Base-by-base conservation (phyloP, 1,140 invertebrate genomes). In the Drosophila subobscura region DNA sequence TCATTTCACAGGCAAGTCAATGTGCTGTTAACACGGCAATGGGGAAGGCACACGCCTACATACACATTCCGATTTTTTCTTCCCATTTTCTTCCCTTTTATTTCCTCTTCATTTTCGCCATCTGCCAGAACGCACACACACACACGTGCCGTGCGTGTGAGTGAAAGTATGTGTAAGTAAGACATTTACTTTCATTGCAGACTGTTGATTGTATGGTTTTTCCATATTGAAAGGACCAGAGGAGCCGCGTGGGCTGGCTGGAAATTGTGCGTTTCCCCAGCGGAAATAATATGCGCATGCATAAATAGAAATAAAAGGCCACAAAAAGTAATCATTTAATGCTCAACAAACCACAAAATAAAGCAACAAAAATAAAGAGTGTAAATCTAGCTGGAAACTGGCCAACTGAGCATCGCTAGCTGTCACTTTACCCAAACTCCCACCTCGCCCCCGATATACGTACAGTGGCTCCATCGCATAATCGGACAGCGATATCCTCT, bases 111-210 rank as follows among this genome's bases (percentile, higher is more conserved):
- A 49, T 55, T 65, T 64, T 58, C 51, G 59, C 42, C 72, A 56
- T 27, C 59, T 73, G 77, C 42, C 37, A 25, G 12, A 16, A 37
- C 44, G 41, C 50, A 47, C 61, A 68, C 27, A 41, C 33, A 46
- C 45, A 49, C 16, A 22, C 27, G 49, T 46, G 52, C 46, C 58
- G 5, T 46, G 33, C 37, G 41, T 29, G 37, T 58, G 44, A 55
- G 29, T 41, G 44, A 23, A 57, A 50, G 47, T 59, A 65, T 74
- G 61, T 78, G 68, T 76, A 72, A 78, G 75, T 88, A 77, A 88
- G 78, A 88, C 83, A 86, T 86, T 88, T 83, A 72, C 78, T 88
- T 86, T 86, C 81, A 86, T 81, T 78, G 83, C 81, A 81, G 65
- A 75, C 83, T 72, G 76, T 84, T 86, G 78, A 86, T 88, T 88